Evolutionary conservation across 2,888 invertebrate genomes (phyloP), one percentile per base, ranked within the genome.

Genomic region (Ligdia adustata): DNA sequence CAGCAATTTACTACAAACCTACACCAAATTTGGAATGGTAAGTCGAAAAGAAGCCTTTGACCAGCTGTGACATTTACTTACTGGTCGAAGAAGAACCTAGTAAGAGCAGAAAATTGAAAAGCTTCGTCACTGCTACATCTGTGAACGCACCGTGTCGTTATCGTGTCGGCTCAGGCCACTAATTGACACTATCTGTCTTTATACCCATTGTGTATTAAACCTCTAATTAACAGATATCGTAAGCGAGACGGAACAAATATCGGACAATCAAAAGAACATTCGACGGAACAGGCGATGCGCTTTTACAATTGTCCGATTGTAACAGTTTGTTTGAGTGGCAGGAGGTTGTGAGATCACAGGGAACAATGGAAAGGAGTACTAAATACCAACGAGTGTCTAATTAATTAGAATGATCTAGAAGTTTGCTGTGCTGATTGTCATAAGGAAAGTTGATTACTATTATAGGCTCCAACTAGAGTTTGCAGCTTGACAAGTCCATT

Each of bases 101-200:
- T n/a, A n/a, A n/a, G n/a, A n/a, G n/a, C n/a, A n/a, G n/a, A n/a
- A n/a, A n/a, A n/a, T n/a, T n/a, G n/a, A n/a, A 7, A 26, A 45
- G 6, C 27, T 40, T 9, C 2, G 6, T 9, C 22, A 49, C 48
- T 38, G 44, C 37, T 37, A 20, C 35, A 33, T 29, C 20, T 4
- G 32, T 24, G 56, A 4, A 27, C 22, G 28, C 3, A 12, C 6
- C 38, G 40, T 24, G 27, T 38, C 48, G 37, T 39, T 42, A 42
- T 49, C 41, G 48, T 22, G 48, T 43, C 46, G 46, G 34, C 28
- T 48, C 50, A 43, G 48, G 40, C 54, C 69, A 64, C 75, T 82
- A 84, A 86, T 83, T 84, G 82, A 81, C 77, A 79, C 80, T 80
- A 82, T 84, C 79, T 71, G 60, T 66, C 69, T 75, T 75, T 75